Evolutionary conservation across 1,140 invertebrate species (phyloP), one percentile per base, ranked within the genome.

Genomic region (Aleiodes sp.): DNA sequence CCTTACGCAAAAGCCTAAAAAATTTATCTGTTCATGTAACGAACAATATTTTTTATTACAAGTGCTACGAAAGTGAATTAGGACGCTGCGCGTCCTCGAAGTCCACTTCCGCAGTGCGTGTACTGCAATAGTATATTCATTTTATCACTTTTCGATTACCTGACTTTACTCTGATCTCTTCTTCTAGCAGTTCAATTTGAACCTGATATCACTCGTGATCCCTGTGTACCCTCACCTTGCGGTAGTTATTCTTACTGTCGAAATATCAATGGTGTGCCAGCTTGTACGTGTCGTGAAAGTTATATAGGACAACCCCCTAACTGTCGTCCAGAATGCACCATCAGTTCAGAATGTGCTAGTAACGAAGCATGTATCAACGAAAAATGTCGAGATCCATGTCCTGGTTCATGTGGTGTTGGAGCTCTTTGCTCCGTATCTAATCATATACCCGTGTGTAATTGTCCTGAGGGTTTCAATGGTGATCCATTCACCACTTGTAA

Each of bases 401-500:
- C 83, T 28, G 87, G 88, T 37, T 86, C 87, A 14, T 90, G 89
- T 78, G 90, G 89, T n/a, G 73, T 82, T 9, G 82, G 82, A 56
- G 87, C 89, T 2, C 67, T 80, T 4, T 91, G 89, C 67, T 75
- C 78, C 33, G 86, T 89, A 1, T 79, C 87, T 4, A 88, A 87
- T 78, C 90, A 91, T 65, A 81, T 84, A 14, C 88, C 89, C 2
- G 81, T 88, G 3, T 91, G 90, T 70, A 83, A 82, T 4, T 91
- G 90, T 79, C 83, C 85, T 35, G 79, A 85, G 61, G 87, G 87
- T 33, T 88, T 82, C 67, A 84, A 83, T 41, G 89, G 88, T 28
- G 87, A 89, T 76, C 87, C 88, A 2, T 89, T 88, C 66, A 80
- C 84, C 14, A 83, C 81, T 68, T 88, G 88, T 43, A 77, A 73